Evolutionary conservation across 2,888 invertebrate species (phyloP), one percentile per base, ranked within the genome.

Genomic region (Drosophila suboccidentalis): DNA sequence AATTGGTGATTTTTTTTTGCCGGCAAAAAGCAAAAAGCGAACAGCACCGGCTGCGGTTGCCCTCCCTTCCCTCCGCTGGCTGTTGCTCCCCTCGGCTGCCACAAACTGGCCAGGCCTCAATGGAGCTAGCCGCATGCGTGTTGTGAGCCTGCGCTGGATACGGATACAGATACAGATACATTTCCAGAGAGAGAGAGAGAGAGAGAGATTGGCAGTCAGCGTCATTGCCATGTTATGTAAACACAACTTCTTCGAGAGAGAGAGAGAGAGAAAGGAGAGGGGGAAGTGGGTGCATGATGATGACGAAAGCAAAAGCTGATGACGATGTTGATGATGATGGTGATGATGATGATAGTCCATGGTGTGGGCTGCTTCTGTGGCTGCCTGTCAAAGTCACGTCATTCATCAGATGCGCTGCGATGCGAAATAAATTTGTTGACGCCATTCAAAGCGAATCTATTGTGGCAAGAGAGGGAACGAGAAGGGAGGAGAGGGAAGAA

Each of bases 371-470:
- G 55, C 44, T 22, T 41, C 38, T 53, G 32, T 46, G 57, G 22
- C 3, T 63, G 63, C 26, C 78, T 72, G 74, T 75, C 69, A 76
- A 59, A 80, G 72, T 78, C 78, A 82, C 82, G 82, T 80, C 88
- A 88, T 86, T 75, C 78, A 87, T 82, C 89, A 86, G 76, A 80
- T 71, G 75, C 80, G 74, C 75, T 53, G 51, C 76, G 86, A 86
- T 75, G 84, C 70, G 84, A 84, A 86, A 83, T 84, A 69, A 84
- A 76, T 80, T 76, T 70, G 80, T 80, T 80, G 80, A 80, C 81
- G 81, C 80, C 78, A 80, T 78, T 75, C 68, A 80, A 70, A 80
- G 70, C 58, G 65, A 50, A 80, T 75, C 78, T 82, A 72, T 71
- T 60, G 36, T 19, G 4, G 17, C 17, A 47, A 44, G n/a, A 19